Evolutionary conservation across 2,113 vertebrate species (phyloP), one percentile per base, ranked within the genome.

Genomic region (Hippocampus comes): DNA sequence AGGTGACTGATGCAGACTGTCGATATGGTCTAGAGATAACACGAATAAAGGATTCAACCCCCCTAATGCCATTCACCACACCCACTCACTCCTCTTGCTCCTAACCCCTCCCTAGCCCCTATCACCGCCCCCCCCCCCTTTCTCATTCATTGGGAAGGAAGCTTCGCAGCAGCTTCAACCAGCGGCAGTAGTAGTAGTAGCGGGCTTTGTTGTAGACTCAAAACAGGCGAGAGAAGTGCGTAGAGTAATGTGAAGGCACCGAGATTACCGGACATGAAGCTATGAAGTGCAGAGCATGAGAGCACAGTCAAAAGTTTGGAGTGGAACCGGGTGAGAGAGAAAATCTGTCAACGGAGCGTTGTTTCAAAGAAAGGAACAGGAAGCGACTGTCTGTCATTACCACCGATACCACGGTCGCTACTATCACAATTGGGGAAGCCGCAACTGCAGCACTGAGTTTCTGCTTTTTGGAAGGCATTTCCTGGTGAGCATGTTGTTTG

Each of bases 1-100:
- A 96, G 94, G 84, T 91, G 88, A 91, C 89, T 86, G 89, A 88
- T 86, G 84, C 72, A 77, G 82, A 72, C 83, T 89, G 89, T 87
- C 82, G 87, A 90, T 90, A 85, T 75, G 79, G 80, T 81, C 77
- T 78, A 82, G 77, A 90, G 89, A 91, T 91, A 89, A 83, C 84
- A 81, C 77, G 80, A 86, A 87, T 84, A 84, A 82, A 88, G 73
- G 51, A 70, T 75, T 70, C 86, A 77, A 72, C 78, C 83, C 80
- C 86, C 82, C 51, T 63, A 59, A 81, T 60, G 74, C 68, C 64
- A 81, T 72, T 77, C 18, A 67, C 86, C 85, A 75, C 68, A 0
- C 15, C 76, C 86, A 46, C 73, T 30, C 79, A 84, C 86, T 71
- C 49, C 46, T 53, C 77, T 78, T 76, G 82, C 89, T 67, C 71